Evolutionary conservation across 1,140 invertebrate species (phyloP).

Genomic region (Cataglyphis hispanica): DNA sequence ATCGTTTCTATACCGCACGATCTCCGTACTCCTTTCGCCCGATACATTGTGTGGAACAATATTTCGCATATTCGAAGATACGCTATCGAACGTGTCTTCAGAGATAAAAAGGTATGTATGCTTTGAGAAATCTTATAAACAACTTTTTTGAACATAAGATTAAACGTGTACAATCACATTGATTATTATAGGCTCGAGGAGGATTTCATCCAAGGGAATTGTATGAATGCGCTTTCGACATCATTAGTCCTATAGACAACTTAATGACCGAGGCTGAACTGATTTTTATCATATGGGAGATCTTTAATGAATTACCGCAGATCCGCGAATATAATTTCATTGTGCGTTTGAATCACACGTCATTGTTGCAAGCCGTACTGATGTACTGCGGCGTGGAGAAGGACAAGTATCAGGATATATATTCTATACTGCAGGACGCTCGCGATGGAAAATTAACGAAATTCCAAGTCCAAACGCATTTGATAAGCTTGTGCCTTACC

Average conservation of each 20-base stretch:
- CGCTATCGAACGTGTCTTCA: slow-evolving; percentile 94
- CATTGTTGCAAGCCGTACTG: slow-evolving; percentile 92
- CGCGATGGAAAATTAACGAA: slow-evolving; percentile 89
- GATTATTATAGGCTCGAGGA: slow-evolving; percentile 86
- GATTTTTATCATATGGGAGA: slow-evolving; percentile 92
- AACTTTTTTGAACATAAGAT: not conserved
- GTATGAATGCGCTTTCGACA: slow-evolving; percentile 97
- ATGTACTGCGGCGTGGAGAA: slow-evolving; percentile 93
- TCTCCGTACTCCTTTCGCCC: slow-evolving; percentile 92
- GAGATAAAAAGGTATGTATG: slow-evolving; percentile 91
- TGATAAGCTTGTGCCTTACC: slow-evolving; percentile 90
- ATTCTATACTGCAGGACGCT: slow-evolving; percentile 88
- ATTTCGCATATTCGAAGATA: slow-evolving; percentile 94
- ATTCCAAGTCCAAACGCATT: slow-evolving; percentile 91
- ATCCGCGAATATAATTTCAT: slow-evolving; percentile 90
- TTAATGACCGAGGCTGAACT: slow-evolving; percentile 95
- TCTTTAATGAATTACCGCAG: slow-evolving; percentile 91
- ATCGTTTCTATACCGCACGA: slow-evolving; percentile 94
- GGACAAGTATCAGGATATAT: slow-evolving; percentile 90
- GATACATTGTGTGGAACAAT: slow-evolving; percentile 93
- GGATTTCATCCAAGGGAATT: slow-evolving; percentile 96
- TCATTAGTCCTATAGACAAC: slow-evolving; percentile 91
- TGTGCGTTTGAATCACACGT: slow-evolving; percentile 94
- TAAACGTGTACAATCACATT: not conserved
- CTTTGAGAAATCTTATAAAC: not conserved